A percentile compares a stretch with the other conserved stretches of the same genome.
Evolutionary conservation across 2,888 invertebrate species (phyloP).

Genomic region (Gortyna flavago): DNA sequence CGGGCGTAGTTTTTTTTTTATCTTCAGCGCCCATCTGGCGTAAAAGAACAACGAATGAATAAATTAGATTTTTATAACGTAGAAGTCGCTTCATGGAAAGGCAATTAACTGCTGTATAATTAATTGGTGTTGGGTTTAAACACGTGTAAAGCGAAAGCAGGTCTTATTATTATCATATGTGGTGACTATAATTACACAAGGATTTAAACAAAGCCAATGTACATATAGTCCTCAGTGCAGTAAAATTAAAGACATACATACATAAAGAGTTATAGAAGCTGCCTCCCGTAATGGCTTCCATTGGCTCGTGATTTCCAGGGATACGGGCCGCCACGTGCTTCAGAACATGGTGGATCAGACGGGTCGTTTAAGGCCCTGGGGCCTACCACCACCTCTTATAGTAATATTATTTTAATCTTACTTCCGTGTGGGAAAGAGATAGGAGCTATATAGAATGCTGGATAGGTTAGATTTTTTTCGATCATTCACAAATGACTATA

Average conservation of each 20-base stretch:
- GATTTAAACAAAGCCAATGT: not conserved
- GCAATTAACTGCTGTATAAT: conserved; percentile 11
- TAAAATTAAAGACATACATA: not conserved
- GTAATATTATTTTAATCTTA: not conserved
- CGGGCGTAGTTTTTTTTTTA: not conserved
- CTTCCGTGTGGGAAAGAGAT: not conserved
- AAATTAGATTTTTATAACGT: not conserved
- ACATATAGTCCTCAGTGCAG: not conserved
- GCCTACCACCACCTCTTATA: not conserved
- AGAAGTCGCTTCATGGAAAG: conserved; percentile 1
- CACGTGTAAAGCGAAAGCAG: not conserved
- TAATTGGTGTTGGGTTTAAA: not conserved
- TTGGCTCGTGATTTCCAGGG: not conserved
- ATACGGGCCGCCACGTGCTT: not conserved
- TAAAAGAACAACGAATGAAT: not conserved
- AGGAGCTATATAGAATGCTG: not conserved
- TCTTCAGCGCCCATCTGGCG: not conserved
- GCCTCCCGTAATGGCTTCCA: not conserved
- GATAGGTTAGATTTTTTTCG: no score
- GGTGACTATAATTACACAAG: not conserved
- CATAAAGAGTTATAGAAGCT: not conserved
- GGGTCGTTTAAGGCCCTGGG: not conserved
- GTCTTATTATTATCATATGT: not conserved
- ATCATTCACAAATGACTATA: no score
- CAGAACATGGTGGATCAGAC: not conserved